phyloP scores from a whole-genome alignment of 2,797 vertebrate genomes.

The Macropus fuliginosus region DNA sequence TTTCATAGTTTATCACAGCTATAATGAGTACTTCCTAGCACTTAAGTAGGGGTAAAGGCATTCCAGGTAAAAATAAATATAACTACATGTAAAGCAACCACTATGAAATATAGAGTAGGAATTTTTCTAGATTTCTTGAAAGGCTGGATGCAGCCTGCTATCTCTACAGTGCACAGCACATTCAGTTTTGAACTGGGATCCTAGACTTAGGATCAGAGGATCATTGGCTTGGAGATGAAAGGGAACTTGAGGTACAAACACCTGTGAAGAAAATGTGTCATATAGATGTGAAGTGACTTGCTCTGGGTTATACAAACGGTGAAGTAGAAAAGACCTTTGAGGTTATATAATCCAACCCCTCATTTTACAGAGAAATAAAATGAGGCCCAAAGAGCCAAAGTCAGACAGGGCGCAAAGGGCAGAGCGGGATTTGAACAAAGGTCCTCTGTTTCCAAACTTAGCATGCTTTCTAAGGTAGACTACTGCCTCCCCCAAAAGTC shows the following conservation, averaged over 20 bases:
- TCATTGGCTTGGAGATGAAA: not conserved
- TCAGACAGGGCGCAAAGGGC: not conserved
- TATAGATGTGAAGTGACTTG: not conserved
- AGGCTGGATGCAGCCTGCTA: not conserved
- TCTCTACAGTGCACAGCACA: not conserved
- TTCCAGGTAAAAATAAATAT: not conserved
- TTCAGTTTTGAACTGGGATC: not conserved
- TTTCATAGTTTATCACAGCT: conserved; percentile 19
- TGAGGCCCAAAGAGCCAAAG: not conserved
- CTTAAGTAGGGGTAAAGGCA: not conserved
- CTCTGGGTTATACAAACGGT: not conserved
- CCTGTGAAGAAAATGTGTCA: not conserved
- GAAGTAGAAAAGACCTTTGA: not conserved
- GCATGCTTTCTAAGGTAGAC: not conserved
- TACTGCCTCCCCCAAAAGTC: not conserved
- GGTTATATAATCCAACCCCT: not conserved
- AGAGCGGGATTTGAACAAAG: not conserved
- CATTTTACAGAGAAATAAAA: not conserved
- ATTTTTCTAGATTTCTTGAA: not conserved
- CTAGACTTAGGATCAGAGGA: not conserved
- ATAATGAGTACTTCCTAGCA: not conserved
- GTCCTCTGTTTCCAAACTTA: not conserved
- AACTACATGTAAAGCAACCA: not conserved
- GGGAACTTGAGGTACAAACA: not conserved
- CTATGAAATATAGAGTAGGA: not conserved